Base-by-base conservation (phyloP, 2,113 vertebrate genomes). In the Vicugna pacos region DNA sequence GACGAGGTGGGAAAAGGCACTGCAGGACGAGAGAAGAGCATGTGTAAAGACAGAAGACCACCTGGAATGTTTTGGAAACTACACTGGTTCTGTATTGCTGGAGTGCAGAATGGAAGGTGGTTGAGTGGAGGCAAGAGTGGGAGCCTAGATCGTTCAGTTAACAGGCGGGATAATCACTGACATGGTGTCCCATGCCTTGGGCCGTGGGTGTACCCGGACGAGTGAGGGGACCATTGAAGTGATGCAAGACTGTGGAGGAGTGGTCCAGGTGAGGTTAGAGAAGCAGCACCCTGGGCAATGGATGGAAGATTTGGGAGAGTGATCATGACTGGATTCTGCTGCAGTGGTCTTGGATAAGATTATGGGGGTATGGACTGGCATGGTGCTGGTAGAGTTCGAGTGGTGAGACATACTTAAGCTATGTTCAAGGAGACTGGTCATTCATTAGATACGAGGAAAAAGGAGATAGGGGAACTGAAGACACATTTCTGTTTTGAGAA, bases 131-230 rank as follows among this genome's bases (percentile, higher is more conserved):
- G 7, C 1, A 30, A 80, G 62, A 52, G 38, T 48, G 28, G 38
- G 8, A 67, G 26, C 26, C 10, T 19, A 0, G 26, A 24, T 2
- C 32, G 20, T 69, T 50, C 28, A 46, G 5, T 38, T 14, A 20
- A n/a, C 2, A 35, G 77, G 10, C 64, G 64, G 72, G 20, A 14
- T 54, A 42, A 3, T 4, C 7, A 6, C 6, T 30, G 54, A 1
- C 6, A 13, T 3, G 14, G 1, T 5, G 4, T 8, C 1, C 22
- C 6, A 0, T 3, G 16, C 10, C 3, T 0, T 16, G n/a, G 64
- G 62, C 3, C 19, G 14, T 35, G 35, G 10, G 30, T 77, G 46
- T 19, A 20, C 79, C 56, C 52, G 28, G 19, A 76, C 62, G n/a
- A 46, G 1, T 1, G 42, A 32, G 22, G n/a, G 26, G 16, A 9